A percentile compares a stretch with the other conserved stretches of the same genome.
Evolutionary conservation across 2,888 invertebrate genomes (phyloP).

Genomic region (Mystacides longicornis): DNA sequence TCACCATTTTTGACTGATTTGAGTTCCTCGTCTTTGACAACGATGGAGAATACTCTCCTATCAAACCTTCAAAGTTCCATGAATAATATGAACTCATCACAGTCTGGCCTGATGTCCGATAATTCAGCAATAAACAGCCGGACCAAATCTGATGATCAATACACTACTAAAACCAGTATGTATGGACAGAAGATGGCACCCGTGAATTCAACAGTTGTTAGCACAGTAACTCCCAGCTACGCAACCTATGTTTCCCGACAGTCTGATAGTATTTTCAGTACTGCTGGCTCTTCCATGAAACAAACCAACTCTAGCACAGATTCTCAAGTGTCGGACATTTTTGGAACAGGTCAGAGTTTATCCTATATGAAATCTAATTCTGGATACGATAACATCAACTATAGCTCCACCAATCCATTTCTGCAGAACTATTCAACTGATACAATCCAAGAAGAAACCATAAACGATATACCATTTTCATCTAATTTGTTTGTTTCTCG

Average conservation of each 20-base stretch:
- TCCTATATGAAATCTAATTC: constrained; percentile 6
- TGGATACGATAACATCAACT: constrained; percentile 27
- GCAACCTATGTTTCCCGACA: constrained; percentile 22
- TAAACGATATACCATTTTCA: constrained; percentile 33
- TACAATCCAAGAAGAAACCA: constrained; percentile 35
- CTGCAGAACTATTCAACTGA: constrained; percentile 50
- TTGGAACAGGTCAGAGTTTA: constrained; percentile 13
- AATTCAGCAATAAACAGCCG: constrained; percentile 5
- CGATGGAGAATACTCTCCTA: constrained; percentile 32
- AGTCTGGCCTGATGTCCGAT: constrained; percentile 19
- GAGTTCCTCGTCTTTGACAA: constrained; percentile 21
- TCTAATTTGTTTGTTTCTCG: constrained; percentile 21
- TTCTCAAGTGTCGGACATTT: constrained; percentile 15
- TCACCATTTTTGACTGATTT: constrained; percentile 30
- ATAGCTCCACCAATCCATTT: constrained; percentile 55
- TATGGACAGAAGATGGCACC: constrained; percentile 26
- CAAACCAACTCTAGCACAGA: constrained; percentile 7
- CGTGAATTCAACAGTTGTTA: constrained; percentile 22
- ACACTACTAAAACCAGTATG: constrained; percentile 10
- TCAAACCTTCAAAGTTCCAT: constrained; percentile 34
- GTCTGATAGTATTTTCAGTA: constrained; percentile 14
- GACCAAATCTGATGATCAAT: constrained; percentile 20
- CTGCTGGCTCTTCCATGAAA: constrained; percentile 11
- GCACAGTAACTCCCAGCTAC: constrained; percentile 22
- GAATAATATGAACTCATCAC: constrained; percentile 31